A percentile compares a stretch with the other conserved stretches of the same genome.
phyloP scores from a whole-genome alignment of 2,797 vertebrate species.

The Hoplostethus atlanticus region DNA sequence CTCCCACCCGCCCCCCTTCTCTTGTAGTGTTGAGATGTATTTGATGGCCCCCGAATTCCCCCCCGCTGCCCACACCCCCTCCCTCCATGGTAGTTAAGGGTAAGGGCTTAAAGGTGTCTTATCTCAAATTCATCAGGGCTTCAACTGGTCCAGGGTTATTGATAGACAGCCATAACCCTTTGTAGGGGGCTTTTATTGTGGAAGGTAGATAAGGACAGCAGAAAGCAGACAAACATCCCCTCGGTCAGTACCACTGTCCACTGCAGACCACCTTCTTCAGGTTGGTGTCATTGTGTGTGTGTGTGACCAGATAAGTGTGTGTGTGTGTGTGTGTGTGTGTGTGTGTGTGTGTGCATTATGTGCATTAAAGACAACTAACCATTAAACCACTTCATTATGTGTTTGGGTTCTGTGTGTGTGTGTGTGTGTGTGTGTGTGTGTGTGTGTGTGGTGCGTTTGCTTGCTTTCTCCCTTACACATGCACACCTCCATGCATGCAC shows the following conservation, averaged over 20 bases:
- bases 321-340: neutral
- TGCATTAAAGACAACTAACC: conserved; percentile 12
- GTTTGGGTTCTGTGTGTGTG: neutral
- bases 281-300: neutral
- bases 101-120: conserved; percentile 68
- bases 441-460: neutral
- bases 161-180: conserved; percentile 60
- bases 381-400: neutral
- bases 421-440: neutral
- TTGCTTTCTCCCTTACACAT: neutral
- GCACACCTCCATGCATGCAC: neutral
- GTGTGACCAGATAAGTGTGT: neutral
- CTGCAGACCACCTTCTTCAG: neutral
- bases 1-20: conserved; percentile 11
- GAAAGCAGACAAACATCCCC: conserved; percentile 35
- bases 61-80: neutral
- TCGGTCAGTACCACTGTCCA: conserved; percentile 28
- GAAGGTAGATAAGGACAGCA: conserved; percentile 42
- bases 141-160: conserved; percentile 68
- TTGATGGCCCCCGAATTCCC: conserved; percentile 41
- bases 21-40: conserved; percentile 54
- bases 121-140: conserved; percentile 75
- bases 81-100: conserved; percentile 61
- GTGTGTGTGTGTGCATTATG: neutral
- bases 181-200: conserved; percentile 61